Percentiles rank a stretch among this genome's conserved stretches.
phyloP scores from a whole-genome alignment of 2,113 vertebrate genomes.

The Psephotus haematonotus region DNA sequence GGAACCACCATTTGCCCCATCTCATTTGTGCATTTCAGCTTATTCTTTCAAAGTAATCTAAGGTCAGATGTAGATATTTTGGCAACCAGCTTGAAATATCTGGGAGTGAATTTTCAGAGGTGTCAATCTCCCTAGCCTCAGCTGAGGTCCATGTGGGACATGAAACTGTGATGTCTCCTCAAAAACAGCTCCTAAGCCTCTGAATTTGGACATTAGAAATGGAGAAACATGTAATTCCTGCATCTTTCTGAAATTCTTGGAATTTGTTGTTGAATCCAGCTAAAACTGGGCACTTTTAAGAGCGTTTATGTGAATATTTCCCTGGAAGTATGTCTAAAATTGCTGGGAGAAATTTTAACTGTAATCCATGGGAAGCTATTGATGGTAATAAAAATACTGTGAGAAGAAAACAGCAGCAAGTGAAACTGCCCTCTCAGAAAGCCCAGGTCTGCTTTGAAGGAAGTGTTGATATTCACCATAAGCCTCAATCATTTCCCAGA shows the following conservation, averaged over 20 bases:
- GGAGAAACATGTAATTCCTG: background rate
- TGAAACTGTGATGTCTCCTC: background rate
- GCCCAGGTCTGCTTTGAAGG: constrained; percentile 62
- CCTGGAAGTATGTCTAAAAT: constrained; percentile 25
- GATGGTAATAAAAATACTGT: constrained; percentile 51
- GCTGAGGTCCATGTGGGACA: background rate
- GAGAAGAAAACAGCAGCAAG: constrained; percentile 70
- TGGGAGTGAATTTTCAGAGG: constrained; percentile 7
- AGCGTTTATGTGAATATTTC: background rate
- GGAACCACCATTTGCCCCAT: background rate
- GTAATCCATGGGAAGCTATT: constrained; percentile 41
- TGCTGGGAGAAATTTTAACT: constrained; percentile 13
- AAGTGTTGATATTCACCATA: constrained; percentile 66
- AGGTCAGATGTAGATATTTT: background rate
- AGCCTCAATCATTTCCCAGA: constrained; percentile 52
- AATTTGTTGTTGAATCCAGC: background rate
- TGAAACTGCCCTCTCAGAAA: constrained; percentile 62
- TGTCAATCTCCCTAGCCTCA: background rate
- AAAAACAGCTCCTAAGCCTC: background rate
- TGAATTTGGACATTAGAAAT: background rate
- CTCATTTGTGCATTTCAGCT: background rate
- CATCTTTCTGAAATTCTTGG: background rate
- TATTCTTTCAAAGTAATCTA: background rate
- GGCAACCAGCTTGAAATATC: background rate
- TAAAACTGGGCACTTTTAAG: constrained; percentile 3